Evolutionary conservation across 1,140 invertebrate genomes (phyloP), one percentile per base, ranked within the genome.

Genomic region (Bathynomus jamesi): DNA sequence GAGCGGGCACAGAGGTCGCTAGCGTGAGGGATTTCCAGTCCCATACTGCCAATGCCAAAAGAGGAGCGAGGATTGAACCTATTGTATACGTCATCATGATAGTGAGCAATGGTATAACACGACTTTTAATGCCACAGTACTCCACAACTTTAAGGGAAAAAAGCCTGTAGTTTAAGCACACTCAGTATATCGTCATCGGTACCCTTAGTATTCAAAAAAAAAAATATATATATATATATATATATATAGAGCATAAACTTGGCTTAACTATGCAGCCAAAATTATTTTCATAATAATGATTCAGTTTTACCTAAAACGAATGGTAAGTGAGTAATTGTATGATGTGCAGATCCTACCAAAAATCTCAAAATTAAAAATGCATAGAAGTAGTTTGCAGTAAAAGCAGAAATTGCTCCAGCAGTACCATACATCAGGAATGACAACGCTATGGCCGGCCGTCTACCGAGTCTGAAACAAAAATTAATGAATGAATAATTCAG

Each of bases 311-410:
- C 79, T 25, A 80, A 70, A 13, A 80, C 76, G 67, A 77, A 80
- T 0, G 79, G 72, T n/a, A 79, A 71, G 64, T 80, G 79, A 25
- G 76, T 72, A 29, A 78, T 61, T 1, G 76, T 78, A 68, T 80
- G 72, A 21, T 79, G 74, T 4, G 76, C 76, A 53, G 73, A 76
- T 7, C 79, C 79, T 17, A 78, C 75, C 17, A 80, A 66, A 24
- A 78, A 72, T 31, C 79, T 67, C 10, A 78, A 67, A 3, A 63
- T 11, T 21, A 73, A 3, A 40, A 79, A 78, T 28, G 61, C 60
- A n/a, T n/a, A n/a, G 28, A 65, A 65, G 65, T 76, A 80, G 61
- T 72, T 46, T 40, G 29, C 46, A 4, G 71, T 65, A 62, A 75
- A 72, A 3, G 77, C 78, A 0, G 78, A 71, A 7, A 78, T 72